These are phyloP conservation scores for Piprites chloris DNA, from an alignment of 2,113 vertebrate genomes.

Conservation along the genomic window DNA sequence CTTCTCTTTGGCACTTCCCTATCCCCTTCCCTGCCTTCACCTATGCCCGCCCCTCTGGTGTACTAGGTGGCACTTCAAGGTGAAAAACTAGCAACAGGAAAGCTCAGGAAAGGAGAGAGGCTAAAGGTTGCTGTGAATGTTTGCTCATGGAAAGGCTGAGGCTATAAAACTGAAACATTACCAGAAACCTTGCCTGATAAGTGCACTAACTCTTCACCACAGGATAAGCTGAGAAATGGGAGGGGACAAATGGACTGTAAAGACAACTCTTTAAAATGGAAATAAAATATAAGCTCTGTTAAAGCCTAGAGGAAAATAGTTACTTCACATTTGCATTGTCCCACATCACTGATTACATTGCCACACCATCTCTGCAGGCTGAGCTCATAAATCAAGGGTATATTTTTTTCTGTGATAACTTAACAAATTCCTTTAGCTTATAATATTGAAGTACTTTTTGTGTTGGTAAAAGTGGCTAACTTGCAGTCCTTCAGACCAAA, in stretches of 20 bases:
- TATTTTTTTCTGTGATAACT: neutral
- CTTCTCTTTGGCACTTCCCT: neutral
- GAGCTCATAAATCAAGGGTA: neutral
- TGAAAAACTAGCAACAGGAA: conserved; percentile 63
- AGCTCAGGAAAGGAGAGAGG: conserved; percentile 64
- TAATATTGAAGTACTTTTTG: neutral
- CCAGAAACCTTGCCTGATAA: conserved; percentile 66
- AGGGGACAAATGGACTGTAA: neutral
- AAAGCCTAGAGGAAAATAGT: conserved; percentile 19
- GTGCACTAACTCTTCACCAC: conserved; percentile 26
- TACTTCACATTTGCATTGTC: conserved; percentile 22
- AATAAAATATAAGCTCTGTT: neutral
- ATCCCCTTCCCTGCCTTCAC: neutral
- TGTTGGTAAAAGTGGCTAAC: neutral
- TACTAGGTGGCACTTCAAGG: conserved; percentile 29
- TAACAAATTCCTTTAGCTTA: neutral
- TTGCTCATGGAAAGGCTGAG: conserved; percentile 69
- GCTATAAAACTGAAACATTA: conserved; percentile 69
- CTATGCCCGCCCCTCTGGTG: neutral
- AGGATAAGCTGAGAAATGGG: conserved; percentile 10
- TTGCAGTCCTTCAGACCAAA: neutral
- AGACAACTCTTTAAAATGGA: conserved; percentile 24
- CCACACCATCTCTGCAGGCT: neutral
- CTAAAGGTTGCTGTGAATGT: conserved; percentile 76
- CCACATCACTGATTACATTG: neutral